Conservation (phyloP, 2,113 vertebrate species). For the Balaeniceps rex region DNA sequence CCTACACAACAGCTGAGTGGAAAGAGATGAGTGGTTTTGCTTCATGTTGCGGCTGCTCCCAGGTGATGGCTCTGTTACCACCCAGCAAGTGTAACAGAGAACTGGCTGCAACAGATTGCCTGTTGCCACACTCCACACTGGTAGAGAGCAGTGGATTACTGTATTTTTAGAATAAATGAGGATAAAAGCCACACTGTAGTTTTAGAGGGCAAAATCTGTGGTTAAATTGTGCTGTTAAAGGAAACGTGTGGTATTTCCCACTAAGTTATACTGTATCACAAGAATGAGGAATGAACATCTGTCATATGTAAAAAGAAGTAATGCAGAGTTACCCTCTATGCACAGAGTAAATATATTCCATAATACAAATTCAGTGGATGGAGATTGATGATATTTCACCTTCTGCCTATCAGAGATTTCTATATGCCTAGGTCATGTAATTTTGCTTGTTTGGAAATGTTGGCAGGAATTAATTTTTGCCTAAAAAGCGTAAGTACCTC, state of each 20-base stretch:
- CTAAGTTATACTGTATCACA: neutral
- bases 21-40: neutral
- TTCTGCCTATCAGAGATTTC: neutral
- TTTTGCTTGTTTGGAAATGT: neutral
- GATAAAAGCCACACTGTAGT: neutral
- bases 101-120: neutral
- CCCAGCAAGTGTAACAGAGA: neutral
- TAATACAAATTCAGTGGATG: neutral
- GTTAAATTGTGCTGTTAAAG: neutral
- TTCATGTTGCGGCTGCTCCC: neutral
- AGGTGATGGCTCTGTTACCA: neutral
- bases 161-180: neutral
- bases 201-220: neutral
- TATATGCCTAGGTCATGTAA: neutral
- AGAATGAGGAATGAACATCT: neutral
- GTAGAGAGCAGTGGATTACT: neutral
- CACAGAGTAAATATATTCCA: neutral
- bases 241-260: neutral
- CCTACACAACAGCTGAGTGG: neutral
- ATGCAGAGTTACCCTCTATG: neutral
- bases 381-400: neutral
- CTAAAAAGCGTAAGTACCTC: neutral
- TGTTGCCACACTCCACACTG: neutral
- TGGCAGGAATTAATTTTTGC: slow-evolving; percentile 20
- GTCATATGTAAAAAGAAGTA: neutral